Evolutionary conservation across 1,140 invertebrate species (phyloP), one percentile per base, ranked within the genome.

Genomic region (Trachymyrmex cornetzi): DNA sequence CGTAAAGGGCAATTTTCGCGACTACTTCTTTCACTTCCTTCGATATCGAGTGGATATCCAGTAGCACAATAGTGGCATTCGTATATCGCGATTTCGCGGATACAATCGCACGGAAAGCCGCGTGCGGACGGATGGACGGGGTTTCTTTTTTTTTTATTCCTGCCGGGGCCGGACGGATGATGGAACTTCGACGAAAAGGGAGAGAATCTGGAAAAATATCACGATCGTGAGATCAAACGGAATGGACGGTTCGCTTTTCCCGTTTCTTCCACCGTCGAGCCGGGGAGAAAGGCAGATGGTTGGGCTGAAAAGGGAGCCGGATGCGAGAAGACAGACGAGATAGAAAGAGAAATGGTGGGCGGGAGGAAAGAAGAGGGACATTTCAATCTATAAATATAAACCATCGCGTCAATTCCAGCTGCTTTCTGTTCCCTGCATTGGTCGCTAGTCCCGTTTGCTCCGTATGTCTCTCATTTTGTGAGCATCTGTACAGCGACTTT

Each of bases 321-420:
- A 64, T 19, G 55, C 27, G 71, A 61, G n/a, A 66, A 80, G 64
- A 77, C 44, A 86, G 59, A 16, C 14, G 63, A 53, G 55, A 30
- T 44, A 12, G 34, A 72, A 22, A 22, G 53, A 59, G 44, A 85
- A 5, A 34, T 30, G 34, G 27, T 14, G 22, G 22, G 55, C 19
- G 22, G 48, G 24, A n/a, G 14, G n/a, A 24, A 1, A 22, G 27
- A 64, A 66, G 55, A 75, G 84, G 61, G 80, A 75, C 19, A 57
- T 84, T 90, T 90, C 89, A 85, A 92, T 92, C 87, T 89, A 92
- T 88, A 92, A 93, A 90, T 92, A 91, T 91, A 90, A 91, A 89
- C 66, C 90, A 85, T 87, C 66, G 27, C 80, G 53, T 74, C 87
- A 91, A 90, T 91, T 91, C 80, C 88, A 88, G 79, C 57, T 88